Base-by-base conservation (phyloP, 2,888 invertebrate genomes). In the Pristionchus arcanus region DNA sequence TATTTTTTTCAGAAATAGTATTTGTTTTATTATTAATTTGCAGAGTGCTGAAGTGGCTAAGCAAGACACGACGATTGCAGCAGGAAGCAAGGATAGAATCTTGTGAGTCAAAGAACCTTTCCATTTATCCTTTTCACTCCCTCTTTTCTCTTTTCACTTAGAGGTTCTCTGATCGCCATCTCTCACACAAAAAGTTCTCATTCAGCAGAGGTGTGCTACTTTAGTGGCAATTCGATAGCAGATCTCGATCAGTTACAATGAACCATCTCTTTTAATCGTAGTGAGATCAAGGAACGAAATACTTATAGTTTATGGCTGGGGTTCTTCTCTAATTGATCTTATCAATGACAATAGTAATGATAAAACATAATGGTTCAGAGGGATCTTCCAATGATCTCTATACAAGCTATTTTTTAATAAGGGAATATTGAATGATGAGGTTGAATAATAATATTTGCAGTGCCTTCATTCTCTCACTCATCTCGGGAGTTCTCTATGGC, bases 401-500 rank as follows among this genome's bases (percentile, higher is more conserved):
- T 49, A 9, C 42, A 49, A 49, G 11, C 3, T 49, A 49, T 49
- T 49, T n/a, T n/a, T n/a, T n/a, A 53, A 63, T 63, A 25, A 11
- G 25, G 2, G 13, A 34, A 42, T 49, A 42, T 49, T 28, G 31
- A 42, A 42, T 28, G 55, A 86, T 86, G 28, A 21, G 16, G 15
- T 34, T 31, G 25, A 42, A 16, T 25, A 63, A 19, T 34, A 16
- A 15, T 66, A 25, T 21, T 88, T 91, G 90, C 94, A 96, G 96
- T 28, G 96, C 96, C 34, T 92, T 95, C 81, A 83, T 92, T 0
- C 91, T 96, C 89, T 95, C 96, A 4, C 89, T 96, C 2, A 81
- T 95, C 49, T 95, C 96, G 84, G 96, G 96, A 13, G 84, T 95
- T 11, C 93, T 96, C 87, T 96, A 96, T 93, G 96, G 96, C 42